A percentile compares a stretch with the other conserved stretches of the same genome.
Conservation (phyloP, 2,888 invertebrate genomes). For the Rhogogaster chlorosoma region DNA sequence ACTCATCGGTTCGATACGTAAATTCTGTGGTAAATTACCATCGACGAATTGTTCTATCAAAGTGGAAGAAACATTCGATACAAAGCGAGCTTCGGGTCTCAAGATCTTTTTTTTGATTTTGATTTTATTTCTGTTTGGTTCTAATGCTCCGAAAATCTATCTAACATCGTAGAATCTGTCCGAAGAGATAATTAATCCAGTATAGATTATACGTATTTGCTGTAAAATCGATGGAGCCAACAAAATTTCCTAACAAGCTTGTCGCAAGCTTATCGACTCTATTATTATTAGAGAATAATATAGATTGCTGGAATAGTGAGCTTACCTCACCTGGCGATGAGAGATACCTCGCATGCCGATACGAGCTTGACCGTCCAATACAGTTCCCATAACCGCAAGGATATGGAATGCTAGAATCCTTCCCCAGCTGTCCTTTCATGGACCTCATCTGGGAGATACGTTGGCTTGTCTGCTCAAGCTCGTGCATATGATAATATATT, state of each 20-base stretch:
- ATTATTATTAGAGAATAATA: slow-evolving; percentile 34
- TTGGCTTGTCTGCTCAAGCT: background rate
- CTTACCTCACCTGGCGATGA: slow-evolving; percentile 11
- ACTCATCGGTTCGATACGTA: background rate
- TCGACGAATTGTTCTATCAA: no score
- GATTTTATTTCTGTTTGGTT: no score
- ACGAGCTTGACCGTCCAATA: background rate
- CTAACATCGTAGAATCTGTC: no score
- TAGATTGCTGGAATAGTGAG: slow-evolving; percentile 44
- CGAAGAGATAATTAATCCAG: background rate
- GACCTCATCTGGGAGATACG: background rate
- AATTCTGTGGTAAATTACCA: background rate
- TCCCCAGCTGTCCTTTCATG: slow-evolving; percentile 4
- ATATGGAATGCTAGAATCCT: slow-evolving; percentile 42
- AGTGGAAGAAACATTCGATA: no score
- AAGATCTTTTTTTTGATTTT: no score
- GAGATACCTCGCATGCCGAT: slow-evolving; percentile 8
- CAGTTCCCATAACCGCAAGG: slow-evolving; percentile 30
- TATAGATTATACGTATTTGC: background rate
- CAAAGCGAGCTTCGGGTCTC: no score
- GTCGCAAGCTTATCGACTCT: background rate
- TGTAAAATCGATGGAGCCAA: background rate
- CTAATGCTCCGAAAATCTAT: no score
- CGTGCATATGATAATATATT: background rate
- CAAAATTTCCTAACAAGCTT: background rate